A percentile compares a stretch with the other conserved stretches of the same genome.
Conservation (phyloP, 2,888 invertebrate species). For the Cepaea hortensis region DNA sequence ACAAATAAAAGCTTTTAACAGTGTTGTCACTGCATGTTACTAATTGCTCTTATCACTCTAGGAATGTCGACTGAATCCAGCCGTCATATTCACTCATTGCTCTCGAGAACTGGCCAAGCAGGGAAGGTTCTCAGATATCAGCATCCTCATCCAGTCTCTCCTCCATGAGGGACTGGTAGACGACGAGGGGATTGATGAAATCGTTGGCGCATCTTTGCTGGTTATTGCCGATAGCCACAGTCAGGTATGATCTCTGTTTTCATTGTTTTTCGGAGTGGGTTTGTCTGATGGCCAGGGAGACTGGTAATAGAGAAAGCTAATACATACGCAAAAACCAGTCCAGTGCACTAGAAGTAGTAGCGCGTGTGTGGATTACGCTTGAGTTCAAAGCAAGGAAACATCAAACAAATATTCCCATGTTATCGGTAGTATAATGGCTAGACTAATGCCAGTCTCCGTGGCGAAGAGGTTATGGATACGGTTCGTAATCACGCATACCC, state of each 20-base stretch:
- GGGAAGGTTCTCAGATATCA: constrained; percentile 63
- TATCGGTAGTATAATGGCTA: no score
- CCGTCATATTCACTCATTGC: constrained; percentile 67
- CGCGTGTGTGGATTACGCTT: no score
- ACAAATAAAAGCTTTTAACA: no score
- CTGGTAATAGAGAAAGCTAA: no score
- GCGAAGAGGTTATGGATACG: no score
- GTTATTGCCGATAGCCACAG: constrained; percentile 68
- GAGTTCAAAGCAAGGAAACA: no score
- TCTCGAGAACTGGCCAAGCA: constrained; percentile 68
- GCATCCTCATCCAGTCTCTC: constrained; percentile 66
- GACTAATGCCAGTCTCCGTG: no score
- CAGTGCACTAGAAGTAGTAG: no score
- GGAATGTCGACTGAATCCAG: constrained; percentile 70
- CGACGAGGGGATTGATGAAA: constrained; percentile 71
- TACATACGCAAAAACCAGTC: no score
- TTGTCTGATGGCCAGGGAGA: no score
- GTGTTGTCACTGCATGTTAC: neutral
- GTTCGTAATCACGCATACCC: no score
- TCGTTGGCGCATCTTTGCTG: constrained; percentile 72
- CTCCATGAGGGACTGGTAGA: constrained; percentile 63
- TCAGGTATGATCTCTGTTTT: constrained; percentile 61
- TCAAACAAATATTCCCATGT: no score
- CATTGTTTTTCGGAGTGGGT: neutral
- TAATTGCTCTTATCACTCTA: constrained; percentile 46